These are phyloP conservation scores for Sinocyclocheilus grahami DNA, from an alignment of 2,113 vertebrate species.

Conservation along the genomic window DNA sequence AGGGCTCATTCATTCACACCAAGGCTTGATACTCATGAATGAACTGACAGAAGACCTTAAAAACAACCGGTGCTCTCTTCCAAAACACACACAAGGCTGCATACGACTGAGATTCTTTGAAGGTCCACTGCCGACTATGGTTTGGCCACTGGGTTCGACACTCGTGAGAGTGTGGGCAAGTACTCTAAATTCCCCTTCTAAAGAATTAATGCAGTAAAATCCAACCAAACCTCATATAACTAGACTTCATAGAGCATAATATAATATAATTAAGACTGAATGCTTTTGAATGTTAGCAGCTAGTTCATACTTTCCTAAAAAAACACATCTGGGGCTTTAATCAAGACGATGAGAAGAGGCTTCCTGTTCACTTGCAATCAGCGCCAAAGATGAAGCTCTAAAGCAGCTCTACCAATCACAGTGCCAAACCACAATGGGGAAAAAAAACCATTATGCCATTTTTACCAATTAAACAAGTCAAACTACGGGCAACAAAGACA, in stretches of 20 bases:
- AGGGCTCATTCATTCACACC: conserved; percentile 51
- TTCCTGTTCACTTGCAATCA: background rate
- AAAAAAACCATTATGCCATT: background rate
- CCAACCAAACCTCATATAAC: background rate
- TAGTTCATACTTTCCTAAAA: conserved; percentile 17
- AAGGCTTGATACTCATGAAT: conserved; percentile 40
- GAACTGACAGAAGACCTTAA: conserved; percentile 30
- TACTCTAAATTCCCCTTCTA: background rate
- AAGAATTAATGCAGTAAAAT: conserved; percentile 8
- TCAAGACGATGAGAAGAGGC: conserved; percentile 12
- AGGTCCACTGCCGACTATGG: conserved; percentile 30
- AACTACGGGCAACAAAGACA: conserved; percentile 12
- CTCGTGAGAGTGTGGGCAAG: conserved; percentile 22
- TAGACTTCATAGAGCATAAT: background rate
- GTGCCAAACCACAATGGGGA: conserved; percentile 27
- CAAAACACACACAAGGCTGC: conserved; percentile 50
- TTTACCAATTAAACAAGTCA: conserved; percentile 10
- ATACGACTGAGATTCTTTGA: conserved; percentile 40
- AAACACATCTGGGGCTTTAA: conserved; percentile 15
- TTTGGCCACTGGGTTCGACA: conserved; percentile 31
- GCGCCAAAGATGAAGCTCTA: background rate
- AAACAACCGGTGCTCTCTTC: conserved; percentile 36
- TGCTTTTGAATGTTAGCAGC: conserved; percentile 23
- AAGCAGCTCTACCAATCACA: conserved; percentile 47
- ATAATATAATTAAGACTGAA: conserved; percentile 37